Evolutionary conservation across 2,888 invertebrate species (phyloP), one percentile per base, ranked within the genome.

Genomic region (Cheilosia vernalis): DNA sequence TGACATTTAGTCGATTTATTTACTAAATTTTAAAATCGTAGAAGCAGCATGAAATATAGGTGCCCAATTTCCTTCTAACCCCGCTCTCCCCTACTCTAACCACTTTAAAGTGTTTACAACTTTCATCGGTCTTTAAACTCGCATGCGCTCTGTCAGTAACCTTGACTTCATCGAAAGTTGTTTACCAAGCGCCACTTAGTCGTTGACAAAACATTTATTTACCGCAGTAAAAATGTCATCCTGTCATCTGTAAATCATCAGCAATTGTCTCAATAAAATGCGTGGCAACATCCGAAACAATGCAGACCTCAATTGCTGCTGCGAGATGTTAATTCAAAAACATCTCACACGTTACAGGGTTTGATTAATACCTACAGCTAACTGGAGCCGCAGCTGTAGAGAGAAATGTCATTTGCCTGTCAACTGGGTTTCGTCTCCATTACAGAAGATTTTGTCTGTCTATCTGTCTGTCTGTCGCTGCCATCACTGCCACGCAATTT

Each of bases 381-480:
- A 21, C 21, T n/a, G n/a, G n/a, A 21, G 21, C 21, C 21, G 21
- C 21, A 21, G 21, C 53, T 56, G 55, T 60, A 51, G 44, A 44
- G 17, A 61, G 30, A 67, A 53, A 61, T 40, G 56, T 51, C 69
- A 58, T 64, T 47, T 63, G 13, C 21, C 51, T 81, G 69, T 76
- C 63, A 76, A 37, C 76, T 56, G 7, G 13, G 21, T 56, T 17
- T 47, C 63, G 30, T 56, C 40, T 56, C 78, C 47, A n/a, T 15
- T 56, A 37, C 49, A 17, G 13, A 10, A 15, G 4, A 10, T n/a
- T 19, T 51, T 7, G 47, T 27, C 42, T 4, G 27, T 6, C 2
- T 27, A 6, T 27, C 4, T 5, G 24, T 27, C 27, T 27, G 27
- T 27, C 7, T 27, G 27, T 27, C 27, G 61, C 51, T 58, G 24